phyloP scores from a whole-genome alignment of 2,888 invertebrate genomes.

The Cybosia mesomella region DNA sequence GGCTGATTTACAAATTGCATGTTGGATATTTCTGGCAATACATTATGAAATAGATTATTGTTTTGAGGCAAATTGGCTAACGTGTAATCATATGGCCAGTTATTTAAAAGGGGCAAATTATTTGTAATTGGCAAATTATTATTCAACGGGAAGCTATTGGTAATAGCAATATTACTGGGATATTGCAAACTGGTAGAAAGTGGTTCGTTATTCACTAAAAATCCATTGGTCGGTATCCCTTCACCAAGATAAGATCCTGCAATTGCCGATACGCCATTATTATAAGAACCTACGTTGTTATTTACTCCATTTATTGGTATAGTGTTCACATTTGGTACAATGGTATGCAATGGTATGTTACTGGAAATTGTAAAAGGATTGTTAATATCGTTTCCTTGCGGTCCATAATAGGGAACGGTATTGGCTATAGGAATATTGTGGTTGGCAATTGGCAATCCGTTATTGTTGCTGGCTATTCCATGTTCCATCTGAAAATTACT shows the following conservation, averaged over 20 bases:
- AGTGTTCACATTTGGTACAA: background rate
- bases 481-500: constrained; percentile 8
- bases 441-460: background rate
- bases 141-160: background rate
- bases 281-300: background rate
- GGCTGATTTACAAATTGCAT: background rate
- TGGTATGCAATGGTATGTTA: background rate
- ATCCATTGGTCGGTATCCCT: background rate
- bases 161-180: background rate
- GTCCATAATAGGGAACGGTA: constrained; percentile 11
- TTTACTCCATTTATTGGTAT: background rate
- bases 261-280: background rate
- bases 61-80: background rate
- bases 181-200: background rate
- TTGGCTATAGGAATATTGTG: constrained; percentile 26
- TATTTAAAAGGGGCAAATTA: background rate
- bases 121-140: constrained; percentile 20
- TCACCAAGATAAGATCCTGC: background rate
- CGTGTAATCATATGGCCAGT: constrained; percentile 13
- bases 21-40: background rate
- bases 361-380: constrained; percentile 13
- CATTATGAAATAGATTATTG: background rate
- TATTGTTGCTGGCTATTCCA: constrained; percentile 3
- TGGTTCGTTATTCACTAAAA: background rate
- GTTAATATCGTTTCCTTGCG: constrained; percentile 24